Evolutionary conservation across 2,113 vertebrate species (phyloP), one percentile per base, ranked within the genome.

Genomic region (Misgurnus mizolepis): DNA sequence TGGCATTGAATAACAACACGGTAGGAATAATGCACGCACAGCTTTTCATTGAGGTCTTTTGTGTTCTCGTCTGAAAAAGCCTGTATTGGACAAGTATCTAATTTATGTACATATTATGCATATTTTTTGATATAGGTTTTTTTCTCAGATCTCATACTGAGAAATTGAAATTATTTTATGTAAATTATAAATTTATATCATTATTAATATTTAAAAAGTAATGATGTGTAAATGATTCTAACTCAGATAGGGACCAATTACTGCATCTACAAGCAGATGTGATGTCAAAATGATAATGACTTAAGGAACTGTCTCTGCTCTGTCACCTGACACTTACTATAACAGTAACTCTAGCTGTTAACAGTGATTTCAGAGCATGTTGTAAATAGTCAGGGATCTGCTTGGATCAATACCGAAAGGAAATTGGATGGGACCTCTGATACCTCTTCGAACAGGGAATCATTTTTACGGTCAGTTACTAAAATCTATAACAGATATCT

Each of bases 401-500:
- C 77, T 49, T 82, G 41, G 50, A 85, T 82, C 83, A 85, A 85
- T 82, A 85, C 71, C 47, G 65, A 71, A 61, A 76, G 65, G 67
- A 74, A 82, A 82, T 76, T 76, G 76, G 80, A 67, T 72, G 67
- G 80, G 83, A 61, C 43, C 83, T 80, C 15, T 67, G 43, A 64
- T 72, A 56, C 50, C 12, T 62, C 76, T 78, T 49, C 69, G 60
- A 72, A 80, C 45, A 74, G 60, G 4, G 74, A 77, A 67, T 18
- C 62, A 50, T 65, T 66, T 76, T 41, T 76, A 66, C 40, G 60
- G 45, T 8, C n/a, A 75, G 72, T 39, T 55, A 71, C 49, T 34
- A 56, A 61, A 27, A 18, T 64, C 73, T 39, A 64, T 64, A 67
- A 76, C 61, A 76, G 10, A 34, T 66, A 55, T 18, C 61, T 34